Percentiles rank a stretch among this genome's conserved stretches.
Evolutionary conservation across 2,888 invertebrate genomes (phyloP).

Genomic region (Polydrusus pterygomalis): DNA sequence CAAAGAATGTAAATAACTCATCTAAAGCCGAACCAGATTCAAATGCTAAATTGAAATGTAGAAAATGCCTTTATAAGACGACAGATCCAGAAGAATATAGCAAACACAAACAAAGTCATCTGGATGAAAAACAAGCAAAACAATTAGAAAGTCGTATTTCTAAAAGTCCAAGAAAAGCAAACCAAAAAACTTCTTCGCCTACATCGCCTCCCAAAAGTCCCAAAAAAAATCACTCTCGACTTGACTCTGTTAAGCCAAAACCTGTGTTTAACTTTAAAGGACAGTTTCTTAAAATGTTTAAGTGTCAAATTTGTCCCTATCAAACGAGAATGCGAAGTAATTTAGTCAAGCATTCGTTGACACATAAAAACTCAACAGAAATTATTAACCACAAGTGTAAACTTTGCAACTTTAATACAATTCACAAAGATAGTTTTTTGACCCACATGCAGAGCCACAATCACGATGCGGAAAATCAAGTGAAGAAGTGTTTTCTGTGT

Average conservation of each 20-base stretch:
- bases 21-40: background rate
- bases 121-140: constrained; percentile 12
- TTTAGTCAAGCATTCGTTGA: constrained; percentile 31
- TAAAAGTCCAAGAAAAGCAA: background rate
- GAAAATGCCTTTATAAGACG: constrained; percentile 31
- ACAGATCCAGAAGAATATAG: background rate
- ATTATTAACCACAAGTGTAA: constrained; percentile 46
- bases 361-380: constrained; percentile 40
- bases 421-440: constrained; percentile 53
- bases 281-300: constrained; percentile 54
- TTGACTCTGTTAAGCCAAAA: background rate
- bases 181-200: background rate
- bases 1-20: background rate
- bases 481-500: constrained; percentile 50
- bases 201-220: background rate
- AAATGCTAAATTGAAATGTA: constrained; percentile 27
- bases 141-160: constrained; percentile 34
- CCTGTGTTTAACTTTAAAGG: constrained; percentile 41
- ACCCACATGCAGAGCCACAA: constrained; percentile 46
- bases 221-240: background rate
- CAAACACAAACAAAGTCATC: constrained; percentile 26
- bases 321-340: constrained; percentile 51
- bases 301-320: constrained; percentile 50
- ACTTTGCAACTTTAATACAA: constrained; percentile 49
- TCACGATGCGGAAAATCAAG: constrained; percentile 18